Evolutionary conservation across 2,888 invertebrate genomes (phyloP), one percentile per base, ranked within the genome.

Genomic region (Cheilosia urbana): DNA sequence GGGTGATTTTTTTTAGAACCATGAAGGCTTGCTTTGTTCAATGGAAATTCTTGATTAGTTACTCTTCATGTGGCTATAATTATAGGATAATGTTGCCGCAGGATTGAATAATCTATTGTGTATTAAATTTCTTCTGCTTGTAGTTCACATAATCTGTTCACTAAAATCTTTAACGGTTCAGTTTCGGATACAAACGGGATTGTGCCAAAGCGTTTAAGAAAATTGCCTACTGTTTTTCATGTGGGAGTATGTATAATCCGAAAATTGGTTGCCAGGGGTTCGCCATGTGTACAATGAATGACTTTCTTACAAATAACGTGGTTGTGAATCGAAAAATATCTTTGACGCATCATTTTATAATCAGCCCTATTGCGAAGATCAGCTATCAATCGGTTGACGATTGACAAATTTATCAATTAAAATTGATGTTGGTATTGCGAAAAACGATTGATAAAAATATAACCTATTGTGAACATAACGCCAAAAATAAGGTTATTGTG

Each of bases 1-100:
- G 37, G 37, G 37, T 37, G 37, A 1, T 37, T 13, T 34, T 34
- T 37, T 37, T 37, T 13, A 4, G 13, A 37, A 1, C 37, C 11
- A 11, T 34, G 2, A 34, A 11, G 27, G 21, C 24, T 51, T 53
- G 4, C 47, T 11, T 55, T 13, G 53, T 55, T 47, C 55, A 63
- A 47, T 68, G 65, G 49, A 65, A 13, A 4, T 37, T 66, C 40
- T 7, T 40, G 47, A 68, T 60, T 53, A 68, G 53, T 30, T 42
- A 17, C 42, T 57, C 15, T 57, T 37, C 45, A n/a, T 69, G 51
- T 34, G 63, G 11, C 45, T 69, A 37, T 55, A 78, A 78, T 78
- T 78, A 78, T 19, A 47, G 62, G 78, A 63, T 57, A 63, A 77
- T 13, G 19, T n/a, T 37, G 37, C 37, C 37, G 37, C 37, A 37